Base-by-base conservation (phyloP, 2,113 vertebrate species). In the Ellobius talpinus region DNA sequence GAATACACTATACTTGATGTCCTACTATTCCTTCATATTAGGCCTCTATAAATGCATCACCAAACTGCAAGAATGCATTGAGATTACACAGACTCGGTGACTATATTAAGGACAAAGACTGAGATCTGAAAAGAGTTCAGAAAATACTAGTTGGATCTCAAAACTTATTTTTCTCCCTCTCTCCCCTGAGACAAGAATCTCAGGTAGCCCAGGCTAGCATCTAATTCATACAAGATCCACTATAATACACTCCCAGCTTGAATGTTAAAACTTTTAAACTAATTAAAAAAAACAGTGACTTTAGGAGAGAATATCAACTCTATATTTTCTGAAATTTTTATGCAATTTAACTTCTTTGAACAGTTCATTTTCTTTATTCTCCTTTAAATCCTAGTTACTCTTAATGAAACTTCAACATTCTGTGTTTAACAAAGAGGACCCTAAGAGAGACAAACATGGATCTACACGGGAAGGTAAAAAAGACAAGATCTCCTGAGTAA, bases 281-380 rank as follows among this genome's bases (percentile, higher is more conserved):
- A 78, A 33, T 50, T 50, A 24, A 52, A 79, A 78, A 78, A 52
- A 93, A 92, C 45, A 63, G 6, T 65, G 79, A 90, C 26, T 33
- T 96, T 87, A 68, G 63, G 55, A 87, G 26, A 89, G 7, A 63
- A n/a, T 84, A 24, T 66, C 31, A 68, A 24, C 29, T 89, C 7
- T 68, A n/a, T 33, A 42, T 76, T 50, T 26, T 33, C 58, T 68
- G 73, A 42, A 95, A 12, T 39, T 91, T 85, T 72, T 58, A 85
- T 72, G 50, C 26, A 89, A 55, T 42, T 94, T 87, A 87, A 91
- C 63, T 68, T 91, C 77, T 92, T 84, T 82, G 73, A 72, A 58
- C 33, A 16, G 21, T 39, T 84, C 93, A 91, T 45, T 42, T 47
- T 7, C 61, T 94, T 94, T 84, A 45, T 58, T 95, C 76, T 89